Evolutionary conservation across 2,113 vertebrate species (phyloP), one percentile per base, ranked within the genome.

Genomic region (Anguilla japonica): DNA sequence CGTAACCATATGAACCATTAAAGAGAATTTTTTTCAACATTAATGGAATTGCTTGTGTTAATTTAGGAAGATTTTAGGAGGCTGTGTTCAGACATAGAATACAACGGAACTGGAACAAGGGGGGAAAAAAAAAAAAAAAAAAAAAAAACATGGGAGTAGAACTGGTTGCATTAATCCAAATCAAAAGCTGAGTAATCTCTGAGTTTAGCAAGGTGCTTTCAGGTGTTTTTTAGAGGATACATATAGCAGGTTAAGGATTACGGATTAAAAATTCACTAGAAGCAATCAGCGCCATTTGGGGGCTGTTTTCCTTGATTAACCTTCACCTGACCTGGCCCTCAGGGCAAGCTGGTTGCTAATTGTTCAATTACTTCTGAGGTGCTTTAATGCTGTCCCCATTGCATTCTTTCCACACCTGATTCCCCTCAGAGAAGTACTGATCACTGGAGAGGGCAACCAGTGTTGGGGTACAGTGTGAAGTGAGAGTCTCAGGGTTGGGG

Each of bases 291-390:
- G 90, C 91, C 90, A 92, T 92, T 87, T 79, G 92, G 90, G 90
- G 90, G 91, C 91, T 93, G 94, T 95, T 96, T 95, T 94, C 94
- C 94, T 92, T 92, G 91, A 95, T 95, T 96, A 95, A 95, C 94
- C 95, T 95, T 83, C 90, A 60, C 90, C 93, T 93, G 93, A 94
- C 93, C 94, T 91, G 85, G 79, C 88, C 89, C 87, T 26, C 91
- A 0, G 75, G 94, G 94, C 90, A 15, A 89, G 90, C 40, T 87
- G 18, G 18, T 79, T 83, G 89, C 92, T 90, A 90, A 90, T 89
- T 84, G 86, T 85, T 92, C 90, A 88, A 89, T 93, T 92, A 85
- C 85, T 1, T 88, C 84, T 8, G 0, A 88, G 89, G 75, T 83
- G 22, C 86, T 34, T 63, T 80, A 60, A 34, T 86, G 57, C 7